A percentile compares a stretch with the other conserved stretches of the same genome.
These are phyloP conservation scores for Caenorhabditis remanei DNA, from an alignment of 1,140 invertebrate species.

Conservation along the genomic window DNA sequence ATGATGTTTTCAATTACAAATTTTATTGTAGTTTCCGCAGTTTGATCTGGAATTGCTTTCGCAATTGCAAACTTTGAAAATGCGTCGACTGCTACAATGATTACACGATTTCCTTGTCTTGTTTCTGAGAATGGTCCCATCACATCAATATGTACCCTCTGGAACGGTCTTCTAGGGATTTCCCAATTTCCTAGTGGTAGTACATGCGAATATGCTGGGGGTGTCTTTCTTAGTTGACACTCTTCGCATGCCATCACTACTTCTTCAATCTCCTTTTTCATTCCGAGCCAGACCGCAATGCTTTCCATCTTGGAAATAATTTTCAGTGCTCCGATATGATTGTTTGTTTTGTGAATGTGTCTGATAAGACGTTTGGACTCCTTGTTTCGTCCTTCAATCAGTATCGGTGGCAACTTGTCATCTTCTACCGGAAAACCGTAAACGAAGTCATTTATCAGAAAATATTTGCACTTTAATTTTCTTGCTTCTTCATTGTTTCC, in stretches of 20 bases:
- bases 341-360: not conserved
- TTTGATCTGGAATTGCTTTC: not conserved
- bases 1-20: not conserved
- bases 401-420: not conserved
- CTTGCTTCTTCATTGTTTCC: not conserved
- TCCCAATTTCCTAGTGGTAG: not conserved
- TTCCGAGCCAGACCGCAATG: not conserved
- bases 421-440: not conserved
- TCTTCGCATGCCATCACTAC: not conserved
- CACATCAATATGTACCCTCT: slow-evolving; percentile 1
- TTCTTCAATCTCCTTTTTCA: not conserved
- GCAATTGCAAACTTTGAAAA: slow-evolving; percentile 8
- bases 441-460: not conserved
- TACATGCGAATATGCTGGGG: not conserved
- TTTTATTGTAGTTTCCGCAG: not conserved
- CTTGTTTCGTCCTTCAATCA: not conserved
- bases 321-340: not conserved
- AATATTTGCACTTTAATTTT: not conserved
- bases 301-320: not conserved
- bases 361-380: not conserved
- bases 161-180: not conserved
- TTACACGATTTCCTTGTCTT: not conserved
- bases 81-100: not conserved
- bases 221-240: not conserved
- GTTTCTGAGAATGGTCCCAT: not conserved